Evolutionary conservation across 2,113 vertebrate genomes (phyloP).

Genomic region (Neopipo cinnamomea): DNA sequence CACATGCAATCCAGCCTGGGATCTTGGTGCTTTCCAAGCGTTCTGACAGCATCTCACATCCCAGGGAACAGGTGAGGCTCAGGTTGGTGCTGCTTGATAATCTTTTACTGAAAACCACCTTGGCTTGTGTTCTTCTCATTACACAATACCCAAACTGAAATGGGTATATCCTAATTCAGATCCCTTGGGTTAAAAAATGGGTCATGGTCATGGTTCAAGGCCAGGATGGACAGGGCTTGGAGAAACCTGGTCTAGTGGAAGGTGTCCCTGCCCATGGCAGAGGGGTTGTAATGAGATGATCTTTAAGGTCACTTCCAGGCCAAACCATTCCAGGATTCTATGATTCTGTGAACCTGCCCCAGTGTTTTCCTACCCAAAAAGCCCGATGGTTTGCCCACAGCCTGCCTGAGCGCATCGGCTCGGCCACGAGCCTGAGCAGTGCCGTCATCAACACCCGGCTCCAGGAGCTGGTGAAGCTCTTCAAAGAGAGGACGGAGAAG

Average conservation of each 20-base stretch:
- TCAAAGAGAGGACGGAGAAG: constrained; percentile 86
- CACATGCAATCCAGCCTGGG: neutral
- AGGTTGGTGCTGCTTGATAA: neutral
- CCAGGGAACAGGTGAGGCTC: neutral
- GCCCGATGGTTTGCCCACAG: constrained; percentile 30
- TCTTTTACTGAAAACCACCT: neutral
- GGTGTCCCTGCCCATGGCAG: neutral
- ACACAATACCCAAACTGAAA: neutral
- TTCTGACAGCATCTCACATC: neutral
- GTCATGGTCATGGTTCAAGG: neutral
- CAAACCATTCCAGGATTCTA: neutral
- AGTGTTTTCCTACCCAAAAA: neutral
- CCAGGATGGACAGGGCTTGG: neutral
- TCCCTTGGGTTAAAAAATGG: neutral
- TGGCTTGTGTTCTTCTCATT: too few species aligned
- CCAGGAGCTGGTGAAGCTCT: constrained; percentile 85
- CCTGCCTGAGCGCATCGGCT: constrained; percentile 70
- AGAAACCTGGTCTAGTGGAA: neutral
- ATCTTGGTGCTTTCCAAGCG: neutral
- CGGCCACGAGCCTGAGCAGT: constrained; percentile 78
- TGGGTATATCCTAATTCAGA: neutral
- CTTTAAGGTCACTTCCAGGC: neutral
- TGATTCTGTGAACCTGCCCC: neutral
- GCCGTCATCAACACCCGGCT: constrained; percentile 80
- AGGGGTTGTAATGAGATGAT: neutral